phyloP scores from a whole-genome alignment of 2,888 invertebrate genomes.

The Abrostola triplasia region DNA sequence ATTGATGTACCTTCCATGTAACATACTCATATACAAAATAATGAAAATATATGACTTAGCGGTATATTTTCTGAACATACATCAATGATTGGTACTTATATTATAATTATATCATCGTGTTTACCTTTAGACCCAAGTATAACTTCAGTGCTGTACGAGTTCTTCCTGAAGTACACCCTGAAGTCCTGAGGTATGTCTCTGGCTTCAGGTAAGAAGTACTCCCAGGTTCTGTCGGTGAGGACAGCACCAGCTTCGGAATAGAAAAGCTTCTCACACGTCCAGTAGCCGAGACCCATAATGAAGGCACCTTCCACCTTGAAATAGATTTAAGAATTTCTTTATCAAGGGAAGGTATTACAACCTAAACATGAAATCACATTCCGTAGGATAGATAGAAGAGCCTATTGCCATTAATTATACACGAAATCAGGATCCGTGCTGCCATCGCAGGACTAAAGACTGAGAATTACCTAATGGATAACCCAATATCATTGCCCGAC shows the following conservation, averaged over 20 bases:
- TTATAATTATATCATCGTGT: too few species aligned
- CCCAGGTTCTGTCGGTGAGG: constrained; percentile 93
- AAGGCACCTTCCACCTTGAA: constrained; percentile 91
- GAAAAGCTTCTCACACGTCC: constrained; percentile 90
- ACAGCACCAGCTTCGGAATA: constrained; percentile 90
- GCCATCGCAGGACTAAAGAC: too few species aligned
- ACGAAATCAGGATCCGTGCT: too few species aligned
- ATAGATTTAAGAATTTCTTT: background rate
- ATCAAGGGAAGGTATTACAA: too few species aligned
- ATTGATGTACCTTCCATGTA: too few species aligned
- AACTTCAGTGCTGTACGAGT: constrained; percentile 88
- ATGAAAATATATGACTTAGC: background rate
- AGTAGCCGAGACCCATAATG: constrained; percentile 92
- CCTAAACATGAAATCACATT: too few species aligned
- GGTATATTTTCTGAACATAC: background rate
- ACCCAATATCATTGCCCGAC: too few species aligned
- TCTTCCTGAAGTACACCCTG: constrained; percentile 89
- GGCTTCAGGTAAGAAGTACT: constrained; percentile 91
- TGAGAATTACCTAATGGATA: too few species aligned
- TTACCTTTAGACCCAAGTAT: constrained; percentile 78
- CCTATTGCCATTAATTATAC: too few species aligned
- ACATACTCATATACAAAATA: background rate
- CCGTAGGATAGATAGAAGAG: too few species aligned
- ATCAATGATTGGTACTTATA: background rate
- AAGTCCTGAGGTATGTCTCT: constrained; percentile 93